Percentiles rank a stretch among this genome's conserved stretches.
Evolutionary conservation across 2,797 vertebrate species (phyloP).

Genomic region (Nannoperca australis): DNA sequence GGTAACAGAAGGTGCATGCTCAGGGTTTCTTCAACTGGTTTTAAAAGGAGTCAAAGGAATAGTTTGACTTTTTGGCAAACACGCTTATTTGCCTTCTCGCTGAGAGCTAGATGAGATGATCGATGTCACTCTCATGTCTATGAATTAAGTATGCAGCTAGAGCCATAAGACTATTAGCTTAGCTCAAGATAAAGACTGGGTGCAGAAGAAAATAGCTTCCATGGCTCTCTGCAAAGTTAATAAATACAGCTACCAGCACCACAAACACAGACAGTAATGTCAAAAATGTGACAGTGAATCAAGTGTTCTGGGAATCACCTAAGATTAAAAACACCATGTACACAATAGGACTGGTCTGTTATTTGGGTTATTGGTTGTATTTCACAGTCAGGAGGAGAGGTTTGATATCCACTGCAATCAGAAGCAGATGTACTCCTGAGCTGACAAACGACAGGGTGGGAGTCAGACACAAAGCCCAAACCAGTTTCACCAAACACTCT

Average conservation of each 20-base stretch:
- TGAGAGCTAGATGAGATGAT: background rate
- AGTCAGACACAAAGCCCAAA: slow-evolving; percentile 49
- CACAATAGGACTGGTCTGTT: slow-evolving; percentile 34
- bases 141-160: background rate
- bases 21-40: slow-evolving; percentile 3
- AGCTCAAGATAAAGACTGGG: background rate
- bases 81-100: background rate
- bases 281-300: slow-evolving; percentile 1
- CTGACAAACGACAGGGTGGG: slow-evolving; percentile 47
- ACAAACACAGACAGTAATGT: background rate
- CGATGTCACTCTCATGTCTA: background rate
- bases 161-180: background rate
- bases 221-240: background rate
- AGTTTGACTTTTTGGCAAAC: background rate
- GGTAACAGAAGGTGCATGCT: background rate
- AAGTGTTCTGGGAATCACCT: slow-evolving; percentile 23
- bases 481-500: slow-evolving; percentile 45
- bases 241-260: background rate
- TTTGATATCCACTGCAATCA: slow-evolving; percentile 52
- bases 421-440: slow-evolving; percentile 62
- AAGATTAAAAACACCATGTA: slow-evolving; percentile 12
- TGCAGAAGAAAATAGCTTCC: background rate
- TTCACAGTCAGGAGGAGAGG: slow-evolving; percentile 47
- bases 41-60: slow-evolving; percentile 7
- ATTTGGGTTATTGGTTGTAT: slow-evolving; percentile 33